phyloP scores from a whole-genome alignment of 1,140 invertebrate species.

The Trialeurodes vaporariorum region DNA sequence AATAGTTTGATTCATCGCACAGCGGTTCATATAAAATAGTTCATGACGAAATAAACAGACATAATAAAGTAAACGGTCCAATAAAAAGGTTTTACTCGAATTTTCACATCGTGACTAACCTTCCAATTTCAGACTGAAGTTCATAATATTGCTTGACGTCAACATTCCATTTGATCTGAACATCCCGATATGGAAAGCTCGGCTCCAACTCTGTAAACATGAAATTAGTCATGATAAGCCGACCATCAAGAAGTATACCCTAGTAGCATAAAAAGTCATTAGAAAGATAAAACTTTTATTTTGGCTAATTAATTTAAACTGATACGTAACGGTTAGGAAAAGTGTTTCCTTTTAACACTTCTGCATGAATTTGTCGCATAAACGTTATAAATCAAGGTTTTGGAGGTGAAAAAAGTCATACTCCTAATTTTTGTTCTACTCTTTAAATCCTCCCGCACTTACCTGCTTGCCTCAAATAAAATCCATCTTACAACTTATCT shows the following conservation, averaged over 20 bases:
- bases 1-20: no score
- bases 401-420: background rate
- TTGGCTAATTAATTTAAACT: background rate
- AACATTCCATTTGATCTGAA: constrained; percentile 56
- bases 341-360: no score
- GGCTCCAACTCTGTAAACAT: constrained; percentile 64
- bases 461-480: no score
- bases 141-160: constrained; percentile 71
- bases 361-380: no score
- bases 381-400: no score
- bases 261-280: background rate
- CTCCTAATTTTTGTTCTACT: background rate
- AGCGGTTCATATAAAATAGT: no score
- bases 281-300: background rate
- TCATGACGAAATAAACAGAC: no score
- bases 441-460: background rate
- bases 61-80: no score
- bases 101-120: constrained; percentile 34
- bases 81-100: no score
- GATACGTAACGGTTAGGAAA: background rate
- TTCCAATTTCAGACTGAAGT: constrained; percentile 55
- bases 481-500: no score
- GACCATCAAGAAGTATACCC: background rate
- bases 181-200: constrained; percentile 69
- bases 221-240: constrained; percentile 18